phyloP scores from a whole-genome alignment of 2,113 vertebrate genomes.

The Talpa occidentalis region DNA sequence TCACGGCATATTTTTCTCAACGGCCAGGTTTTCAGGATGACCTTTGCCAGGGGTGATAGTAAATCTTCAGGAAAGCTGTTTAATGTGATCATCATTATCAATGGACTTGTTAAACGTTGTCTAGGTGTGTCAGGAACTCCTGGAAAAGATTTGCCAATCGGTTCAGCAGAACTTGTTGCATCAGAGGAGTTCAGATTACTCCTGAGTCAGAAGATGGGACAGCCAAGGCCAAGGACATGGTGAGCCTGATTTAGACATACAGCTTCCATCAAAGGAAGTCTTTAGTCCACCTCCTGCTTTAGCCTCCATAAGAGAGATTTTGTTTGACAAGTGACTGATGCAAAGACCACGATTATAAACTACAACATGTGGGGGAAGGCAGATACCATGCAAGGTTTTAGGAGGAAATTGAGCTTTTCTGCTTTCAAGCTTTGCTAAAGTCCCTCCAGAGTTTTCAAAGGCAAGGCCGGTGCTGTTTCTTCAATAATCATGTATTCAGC shows the following conservation, averaged over 20 bases:
- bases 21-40: neutral
- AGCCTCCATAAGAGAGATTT: constrained; percentile 27
- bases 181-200: constrained; percentile 52
- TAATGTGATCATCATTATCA: neutral
- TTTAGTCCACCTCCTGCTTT: neutral
- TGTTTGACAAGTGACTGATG: neutral
- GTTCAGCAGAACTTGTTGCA: neutral
- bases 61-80: neutral
- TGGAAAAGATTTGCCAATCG: constrained; percentile 24
- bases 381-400: neutral
- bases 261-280: constrained; percentile 10
- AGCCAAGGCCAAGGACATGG: neutral
- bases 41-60: neutral
- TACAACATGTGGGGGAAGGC: neutral
- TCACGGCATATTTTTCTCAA: neutral
- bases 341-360: neutral
- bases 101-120: neutral
- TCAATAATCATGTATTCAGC: neutral
- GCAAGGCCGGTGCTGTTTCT: neutral
- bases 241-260: neutral
- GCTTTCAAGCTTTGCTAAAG: neutral
- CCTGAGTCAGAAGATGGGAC: constrained; percentile 26
- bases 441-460: constrained; percentile 6
- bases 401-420: neutral
- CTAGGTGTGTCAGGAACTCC: neutral